A percentile compares a stretch with the other conserved stretches of the same genome.
Conservation (phyloP, 2,888 invertebrate genomes). For the Tachina fera region DNA sequence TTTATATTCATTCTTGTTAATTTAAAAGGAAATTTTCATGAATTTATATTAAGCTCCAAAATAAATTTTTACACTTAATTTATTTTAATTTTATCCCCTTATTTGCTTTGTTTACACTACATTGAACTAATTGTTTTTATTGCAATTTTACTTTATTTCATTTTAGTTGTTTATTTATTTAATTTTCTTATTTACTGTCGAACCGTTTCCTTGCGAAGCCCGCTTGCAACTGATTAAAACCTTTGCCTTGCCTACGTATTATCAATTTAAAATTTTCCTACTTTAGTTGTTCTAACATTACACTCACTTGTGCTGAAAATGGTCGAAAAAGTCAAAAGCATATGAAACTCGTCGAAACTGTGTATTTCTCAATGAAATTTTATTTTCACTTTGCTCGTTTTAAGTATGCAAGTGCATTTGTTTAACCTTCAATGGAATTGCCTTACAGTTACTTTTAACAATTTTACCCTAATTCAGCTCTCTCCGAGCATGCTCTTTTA, state of each 20-base stretch:
- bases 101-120: slow-evolving; percentile 21
- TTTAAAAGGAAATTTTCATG: too few species aligned
- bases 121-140: neutral
- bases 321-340: slow-evolving; percentile 23
- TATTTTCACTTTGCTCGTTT: slow-evolving; percentile 1
- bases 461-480: slow-evolving; percentile 49
- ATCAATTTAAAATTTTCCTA: slow-evolving; percentile 55
- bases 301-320: slow-evolving; percentile 16
- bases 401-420: slow-evolving; percentile 11
- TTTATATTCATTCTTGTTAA: too few species aligned
- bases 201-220: slow-evolving; percentile 50
- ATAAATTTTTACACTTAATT: neutral
- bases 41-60: too few species aligned
- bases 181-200: slow-evolving; percentile 17
- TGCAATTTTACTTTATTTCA: neutral
- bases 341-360: slow-evolving; percentile 51
- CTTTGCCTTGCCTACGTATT: slow-evolving; percentile 62
- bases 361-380: slow-evolving; percentile 65
- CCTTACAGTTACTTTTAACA: neutral
- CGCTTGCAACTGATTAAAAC: slow-evolving; percentile 66
- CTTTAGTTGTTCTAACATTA: slow-evolving; percentile 7
- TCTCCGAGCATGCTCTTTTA: slow-evolving; percentile 41
- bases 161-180: slow-evolving; percentile 10
- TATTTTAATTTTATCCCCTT: neutral
- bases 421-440: slow-evolving; percentile 31